These are phyloP conservation scores for Brachypalpus laphriformis DNA, from an alignment of 2,888 invertebrate species.

Conservation along the genomic window DNA sequence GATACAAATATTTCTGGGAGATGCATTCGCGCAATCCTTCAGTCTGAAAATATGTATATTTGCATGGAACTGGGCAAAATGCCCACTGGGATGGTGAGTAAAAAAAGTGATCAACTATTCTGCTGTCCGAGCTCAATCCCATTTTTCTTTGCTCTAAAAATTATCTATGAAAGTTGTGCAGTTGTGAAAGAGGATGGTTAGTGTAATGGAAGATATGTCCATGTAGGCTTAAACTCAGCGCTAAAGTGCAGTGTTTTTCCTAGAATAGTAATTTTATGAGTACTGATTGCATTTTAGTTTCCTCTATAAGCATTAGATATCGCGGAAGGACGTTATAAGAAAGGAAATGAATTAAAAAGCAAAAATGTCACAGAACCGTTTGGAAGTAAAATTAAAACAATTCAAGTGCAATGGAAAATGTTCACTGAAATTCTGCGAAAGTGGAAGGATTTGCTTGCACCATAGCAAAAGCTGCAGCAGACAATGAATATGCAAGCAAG, in stretches of 20 bases:
- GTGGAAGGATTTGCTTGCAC: no score
- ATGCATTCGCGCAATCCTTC: background rate
- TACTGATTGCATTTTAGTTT: background rate
- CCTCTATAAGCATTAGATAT: background rate
- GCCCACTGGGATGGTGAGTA: no score
- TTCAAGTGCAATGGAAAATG: background rate
- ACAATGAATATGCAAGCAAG: background rate
- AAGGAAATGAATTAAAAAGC: no score
- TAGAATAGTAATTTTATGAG: background rate
- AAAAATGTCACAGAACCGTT: no score
- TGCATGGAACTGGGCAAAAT: background rate
- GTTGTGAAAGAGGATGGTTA: no score
- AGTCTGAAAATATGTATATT: no score
- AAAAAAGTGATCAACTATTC: no score
- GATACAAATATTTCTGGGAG: background rate
- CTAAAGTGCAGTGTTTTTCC: background rate
- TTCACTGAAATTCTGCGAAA: background rate
- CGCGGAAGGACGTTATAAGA: background rate
- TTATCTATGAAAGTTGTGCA: no score
- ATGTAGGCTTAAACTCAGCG: background rate
- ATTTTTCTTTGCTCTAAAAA: no score
- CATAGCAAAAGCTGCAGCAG: no score
- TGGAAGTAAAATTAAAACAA: background rate
- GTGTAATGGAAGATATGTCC: background rate
- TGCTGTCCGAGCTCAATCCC: no score